Conservation (phyloP, 1,140 invertebrate genomes). For the Calephelis nemesis region DNA sequence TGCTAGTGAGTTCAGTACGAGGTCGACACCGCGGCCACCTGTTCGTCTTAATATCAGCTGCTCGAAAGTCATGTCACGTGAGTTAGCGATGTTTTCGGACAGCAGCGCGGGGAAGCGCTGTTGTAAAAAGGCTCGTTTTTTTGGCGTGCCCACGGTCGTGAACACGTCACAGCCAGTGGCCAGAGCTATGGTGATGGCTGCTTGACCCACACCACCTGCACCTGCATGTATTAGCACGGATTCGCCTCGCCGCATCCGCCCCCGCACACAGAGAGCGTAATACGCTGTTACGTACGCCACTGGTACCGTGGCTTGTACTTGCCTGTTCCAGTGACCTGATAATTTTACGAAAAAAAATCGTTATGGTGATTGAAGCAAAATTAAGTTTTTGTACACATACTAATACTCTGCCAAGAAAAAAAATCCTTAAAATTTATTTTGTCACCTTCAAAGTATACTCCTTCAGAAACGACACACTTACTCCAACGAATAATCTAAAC, state of each 20-base stretch:
- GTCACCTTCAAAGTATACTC: no score
- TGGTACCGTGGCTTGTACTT: slow-evolving; percentile 73
- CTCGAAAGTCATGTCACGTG: slow-evolving; percentile 94
- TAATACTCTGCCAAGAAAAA: no score
- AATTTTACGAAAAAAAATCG: not conserved
- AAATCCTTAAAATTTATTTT: no score
- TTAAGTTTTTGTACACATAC: no score
- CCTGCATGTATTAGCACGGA: slow-evolving; percentile 72
- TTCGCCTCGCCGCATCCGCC: slow-evolving; percentile 90
- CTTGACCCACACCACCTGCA: slow-evolving; percentile 97
- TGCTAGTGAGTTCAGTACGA: slow-evolving; percentile 96
- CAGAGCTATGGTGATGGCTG: slow-evolving; percentile 95
- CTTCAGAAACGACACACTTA: no score
- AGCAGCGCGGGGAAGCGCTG: slow-evolving; percentile 90
- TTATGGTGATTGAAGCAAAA: no score
- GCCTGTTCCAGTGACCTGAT: slow-evolving; percentile 89
- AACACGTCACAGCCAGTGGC: slow-evolving; percentile 91
- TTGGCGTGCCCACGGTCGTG: slow-evolving; percentile 92
- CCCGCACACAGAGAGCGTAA: slow-evolving; percentile 93
- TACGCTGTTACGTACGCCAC: slow-evolving; percentile 72
- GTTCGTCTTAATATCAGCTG: slow-evolving; percentile 89
- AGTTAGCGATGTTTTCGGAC: slow-evolving; percentile 93
- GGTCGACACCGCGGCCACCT: slow-evolving; percentile 92
- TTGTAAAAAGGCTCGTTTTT: slow-evolving; percentile 94
- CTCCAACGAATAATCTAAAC: no score